Base-by-base conservation (phyloP, 2,888 invertebrate genomes). In the Thyatira batis region DNA sequence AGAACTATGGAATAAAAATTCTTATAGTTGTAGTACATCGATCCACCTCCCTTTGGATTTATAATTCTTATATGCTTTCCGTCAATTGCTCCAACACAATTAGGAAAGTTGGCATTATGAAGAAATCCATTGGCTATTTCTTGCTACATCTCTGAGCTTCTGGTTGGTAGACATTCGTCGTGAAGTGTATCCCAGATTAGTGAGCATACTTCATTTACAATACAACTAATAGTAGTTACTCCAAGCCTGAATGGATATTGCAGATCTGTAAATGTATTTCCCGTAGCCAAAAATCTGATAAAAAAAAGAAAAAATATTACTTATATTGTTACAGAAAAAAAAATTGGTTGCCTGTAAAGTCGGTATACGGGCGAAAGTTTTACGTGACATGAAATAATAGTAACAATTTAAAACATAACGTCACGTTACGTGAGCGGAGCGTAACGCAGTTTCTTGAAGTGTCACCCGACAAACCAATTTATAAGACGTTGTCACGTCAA, bases 181-280 rank as follows among this genome's bases (percentile, higher is more conserved):
- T 49, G 49, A 17, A 30, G 49, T 30, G 3, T 49, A 9, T 49
- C 27, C 49, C 49, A 33, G n/a, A 49, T 49, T 49, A 49, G 17
- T 20, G 20, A 13, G 6, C 23, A 23, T 6, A 23, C 23, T 23
- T 23, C 23, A 17, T 50, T 50, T 20, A 57, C 57, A 13, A 57
- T 57, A 33, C 21, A 52, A 55, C 59, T 52, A 45, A 81, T 73
- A 51, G 78, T 80, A 52, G 72, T 52, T 11, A 60, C 55, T 55
- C 76, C 78, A 20, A 82, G 51, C 54, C 76, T 63, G 59, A 66
- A 82, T 49, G 56, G 57, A 59, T 72, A 74, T 10, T 71, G 67
- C 48, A 82, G 56, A 51, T 73, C 69, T 52, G 67, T 66, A 58
- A 61, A 73, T 45, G 69, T 68, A 23, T 63, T 46, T 20, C 54